Conservation (phyloP, 1,140 invertebrate species). For the Orchestia grillus region DNA sequence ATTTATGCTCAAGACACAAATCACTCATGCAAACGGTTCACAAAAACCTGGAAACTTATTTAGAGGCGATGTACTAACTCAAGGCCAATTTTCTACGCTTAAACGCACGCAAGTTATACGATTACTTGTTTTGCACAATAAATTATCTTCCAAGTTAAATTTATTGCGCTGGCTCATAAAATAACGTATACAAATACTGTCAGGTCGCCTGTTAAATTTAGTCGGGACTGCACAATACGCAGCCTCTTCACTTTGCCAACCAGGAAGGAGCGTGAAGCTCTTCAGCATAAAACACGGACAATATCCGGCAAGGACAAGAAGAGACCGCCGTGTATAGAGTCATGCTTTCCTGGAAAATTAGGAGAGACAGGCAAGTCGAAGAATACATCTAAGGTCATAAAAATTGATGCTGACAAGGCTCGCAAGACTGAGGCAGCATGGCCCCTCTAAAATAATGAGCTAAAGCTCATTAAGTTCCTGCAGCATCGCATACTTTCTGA, state of each 20-base stretch:
- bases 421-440: neutral
- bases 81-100: neutral
- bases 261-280: neutral
- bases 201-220: neutral
- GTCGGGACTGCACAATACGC: neutral
- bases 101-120: neutral
- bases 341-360: neutral
- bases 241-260: neutral
- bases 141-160: neutral
- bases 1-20: neutral
- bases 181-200: neutral
- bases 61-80: neutral
- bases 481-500: neutral
- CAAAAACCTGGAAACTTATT: neutral
- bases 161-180: neutral
- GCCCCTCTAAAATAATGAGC: conserved; percentile 18
- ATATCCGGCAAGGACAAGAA: neutral
- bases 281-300: neutral
- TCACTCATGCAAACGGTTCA: neutral
- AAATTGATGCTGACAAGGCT: conserved; percentile 31
- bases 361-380: neutral
- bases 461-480: conserved; percentile 24
- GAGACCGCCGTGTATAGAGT: neutral
- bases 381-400: conserved; percentile 10
- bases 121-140: neutral